These are phyloP conservation scores for Scelioninae gen. 2 DNA, from an alignment of 2,888 invertebrate genomes.

Conservation along the genomic window DNA sequence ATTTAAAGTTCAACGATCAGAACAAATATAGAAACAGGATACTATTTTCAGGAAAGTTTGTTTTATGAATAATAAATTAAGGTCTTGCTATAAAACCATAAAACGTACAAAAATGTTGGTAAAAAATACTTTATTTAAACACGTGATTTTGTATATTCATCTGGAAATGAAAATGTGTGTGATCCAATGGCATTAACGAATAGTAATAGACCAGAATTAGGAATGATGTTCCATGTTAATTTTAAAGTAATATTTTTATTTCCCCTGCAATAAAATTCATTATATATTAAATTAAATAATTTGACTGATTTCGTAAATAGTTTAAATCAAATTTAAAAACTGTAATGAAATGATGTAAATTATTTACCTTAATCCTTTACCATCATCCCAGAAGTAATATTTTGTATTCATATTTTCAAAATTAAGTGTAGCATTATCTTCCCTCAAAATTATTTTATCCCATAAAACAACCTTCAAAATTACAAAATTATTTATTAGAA, in stretches of 20 bases:
- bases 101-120: constrained; percentile 25
- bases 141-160: constrained; percentile 86
- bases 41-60: constrained; percentile 9
- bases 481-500: constrained; percentile 1
- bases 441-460: constrained; percentile 98
- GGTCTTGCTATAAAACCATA: constrained; percentile 23
- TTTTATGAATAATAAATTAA: constrained; percentile 23
- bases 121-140: constrained; percentile 73
- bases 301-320: too few species aligned
- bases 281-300: neutral
- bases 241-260: constrained; percentile 96
- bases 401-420: constrained; percentile 97
- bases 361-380: constrained; percentile 91
- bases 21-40: constrained; percentile 1
- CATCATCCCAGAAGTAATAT: constrained; percentile 99
- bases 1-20: neutral
- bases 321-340: too few species aligned
- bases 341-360: too few species aligned
- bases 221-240: constrained; percentile 98
- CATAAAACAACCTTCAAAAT: constrained; percentile 89
- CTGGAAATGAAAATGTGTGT: constrained; percentile 93
- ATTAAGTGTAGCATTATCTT: constrained; percentile 94
- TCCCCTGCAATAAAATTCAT: constrained; percentile 79
- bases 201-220: constrained; percentile 96
- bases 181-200: constrained; percentile 89